These are phyloP conservation scores for Danio rerio DNA, from an alignment of 2,113 vertebrate species.

Conservation along the genomic window GRCz12tu NC_133189.1:21133001-21133500, in stretches of 20 bases:
- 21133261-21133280: background rate
- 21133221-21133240: background rate
- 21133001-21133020: no score
- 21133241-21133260: background rate
- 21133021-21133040: no score
- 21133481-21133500: slow-evolving; percentile 35
- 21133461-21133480: slow-evolving; percentile 36
- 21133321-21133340: background rate
- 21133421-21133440: slow-evolving; percentile 1
- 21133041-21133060: no score
- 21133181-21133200: background rate
- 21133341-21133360: background rate
- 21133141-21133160: background rate
- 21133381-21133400: background rate
- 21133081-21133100: no score
- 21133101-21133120: no score
- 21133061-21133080: no score
- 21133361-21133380: background rate
- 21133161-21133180: background rate
- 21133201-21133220: background rate
- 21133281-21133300: background rate
- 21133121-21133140: no score
- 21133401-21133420: background rate
- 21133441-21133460: slow-evolving; percentile 26
- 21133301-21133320: background rate